A percentile compares a stretch with the other conserved stretches of the same genome.
Conservation (phyloP, 2,888 invertebrate species). For the Lathronympha strigana region DNA sequence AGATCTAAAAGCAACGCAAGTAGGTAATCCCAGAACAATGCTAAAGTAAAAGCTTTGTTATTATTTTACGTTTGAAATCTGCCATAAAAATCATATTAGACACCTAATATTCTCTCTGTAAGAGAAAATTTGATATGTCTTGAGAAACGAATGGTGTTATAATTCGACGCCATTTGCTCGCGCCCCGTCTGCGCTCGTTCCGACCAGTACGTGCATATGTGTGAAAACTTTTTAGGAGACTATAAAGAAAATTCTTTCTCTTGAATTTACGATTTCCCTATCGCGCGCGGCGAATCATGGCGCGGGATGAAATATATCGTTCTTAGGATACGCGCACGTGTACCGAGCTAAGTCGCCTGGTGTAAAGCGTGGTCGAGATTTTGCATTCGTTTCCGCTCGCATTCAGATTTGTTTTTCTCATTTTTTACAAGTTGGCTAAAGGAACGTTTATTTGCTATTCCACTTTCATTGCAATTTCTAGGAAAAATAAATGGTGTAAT, state of each 20-base stretch:
- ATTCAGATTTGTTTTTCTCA: conserved; percentile 8
- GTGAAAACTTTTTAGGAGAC: conserved; percentile 72
- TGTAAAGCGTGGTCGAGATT: conserved; percentile 42
- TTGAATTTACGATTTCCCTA: conserved; percentile 80
- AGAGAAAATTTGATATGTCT: conserved; percentile 73
- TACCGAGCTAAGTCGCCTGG: conserved; percentile 45
- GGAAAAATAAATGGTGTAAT: no score
- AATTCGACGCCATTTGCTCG: conserved; percentile 72
- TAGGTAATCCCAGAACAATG: not conserved
- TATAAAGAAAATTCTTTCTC: conserved; percentile 76
- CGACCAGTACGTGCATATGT: conserved; percentile 63
- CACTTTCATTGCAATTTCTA: no score
- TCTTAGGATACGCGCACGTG: conserved; percentile 61
- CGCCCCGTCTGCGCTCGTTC: conserved; percentile 62
- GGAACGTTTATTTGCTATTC: not conserved
- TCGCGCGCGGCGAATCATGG: conserved; percentile 77
- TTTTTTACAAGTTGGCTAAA: not conserved
- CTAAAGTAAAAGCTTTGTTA: not conserved
- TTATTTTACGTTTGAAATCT: conserved; percentile 9
- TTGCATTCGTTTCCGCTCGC: conserved; percentile 39
- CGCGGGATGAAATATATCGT: conserved; percentile 74
- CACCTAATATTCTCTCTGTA: conserved; percentile 61
- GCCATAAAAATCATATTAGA: conserved; percentile 63
- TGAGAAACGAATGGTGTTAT: conserved; percentile 72
- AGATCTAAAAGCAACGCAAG: not conserved